Evolutionary conservation across 1,140 invertebrate genomes (phyloP).

Genomic region (Drosophila asahinai): DNA sequence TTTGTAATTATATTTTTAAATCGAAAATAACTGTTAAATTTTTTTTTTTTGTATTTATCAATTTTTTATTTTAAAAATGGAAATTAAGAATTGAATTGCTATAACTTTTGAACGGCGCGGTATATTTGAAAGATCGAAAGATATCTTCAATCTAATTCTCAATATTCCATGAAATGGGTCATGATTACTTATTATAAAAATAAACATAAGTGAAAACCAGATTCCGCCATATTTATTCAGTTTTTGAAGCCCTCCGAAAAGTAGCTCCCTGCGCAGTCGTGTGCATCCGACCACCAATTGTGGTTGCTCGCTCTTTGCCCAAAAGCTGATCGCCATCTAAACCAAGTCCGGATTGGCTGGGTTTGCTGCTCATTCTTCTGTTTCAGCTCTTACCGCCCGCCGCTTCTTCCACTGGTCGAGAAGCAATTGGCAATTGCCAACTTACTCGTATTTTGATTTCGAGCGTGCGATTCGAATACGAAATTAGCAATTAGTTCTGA

Average conservation of each 20-base stretch:
- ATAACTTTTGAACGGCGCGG: too few relatives aligned
- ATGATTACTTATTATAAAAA: too few relatives aligned
- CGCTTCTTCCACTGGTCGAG: constrained; percentile 32
- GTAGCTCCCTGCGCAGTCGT: constrained; percentile 20
- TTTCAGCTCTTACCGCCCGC: neutral
- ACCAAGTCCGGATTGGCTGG: constrained; percentile 39
- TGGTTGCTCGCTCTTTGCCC: constrained; percentile 32
- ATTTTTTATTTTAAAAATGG: too few relatives aligned
- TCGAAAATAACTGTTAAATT: too few relatives aligned
- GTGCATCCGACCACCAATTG: constrained; percentile 9
- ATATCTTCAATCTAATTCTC: too few relatives aligned
- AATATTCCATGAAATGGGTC: too few relatives aligned
- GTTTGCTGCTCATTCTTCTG: constrained; percentile 1
- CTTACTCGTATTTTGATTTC: constrained; percentile 76
- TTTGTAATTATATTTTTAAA: too few relatives aligned
- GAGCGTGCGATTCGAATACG: constrained; percentile 73
- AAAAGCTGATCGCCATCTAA: constrained; percentile 52
- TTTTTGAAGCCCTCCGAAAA: neutral
- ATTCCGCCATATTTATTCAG: too few relatives aligned
- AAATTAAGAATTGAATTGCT: too few relatives aligned
- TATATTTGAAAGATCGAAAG: too few relatives aligned
- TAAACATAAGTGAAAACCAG: too few relatives aligned
- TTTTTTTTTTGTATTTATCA: too few relatives aligned
- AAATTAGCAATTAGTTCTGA: constrained; percentile 78
- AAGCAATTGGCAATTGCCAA: constrained; percentile 58